Percentiles rank a stretch among this genome's conserved stretches.
phyloP scores from a whole-genome alignment of 2,113 vertebrate species.

The Aviceda subcristata region DNA sequence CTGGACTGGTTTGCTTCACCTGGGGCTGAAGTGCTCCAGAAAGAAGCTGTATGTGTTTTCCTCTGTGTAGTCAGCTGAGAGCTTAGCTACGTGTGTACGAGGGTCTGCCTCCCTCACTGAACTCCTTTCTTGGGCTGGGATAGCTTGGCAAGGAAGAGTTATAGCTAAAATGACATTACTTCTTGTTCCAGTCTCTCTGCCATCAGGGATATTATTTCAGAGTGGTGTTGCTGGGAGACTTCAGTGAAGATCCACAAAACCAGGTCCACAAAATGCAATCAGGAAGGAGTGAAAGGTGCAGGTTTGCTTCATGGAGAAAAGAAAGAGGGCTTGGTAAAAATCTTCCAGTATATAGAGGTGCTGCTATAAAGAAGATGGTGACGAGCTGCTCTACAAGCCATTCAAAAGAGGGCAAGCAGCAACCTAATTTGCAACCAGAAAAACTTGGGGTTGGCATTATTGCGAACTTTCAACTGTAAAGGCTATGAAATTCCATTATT shows the following conservation, averaged over 20 bases:
- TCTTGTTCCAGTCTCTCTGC: background rate
- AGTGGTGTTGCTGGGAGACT: background rate
- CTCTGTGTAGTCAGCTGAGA: background rate
- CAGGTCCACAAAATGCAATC: background rate
- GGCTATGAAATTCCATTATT: background rate
- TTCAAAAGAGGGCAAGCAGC: background rate
- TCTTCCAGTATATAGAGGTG: accelerated
- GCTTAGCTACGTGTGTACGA: background rate
- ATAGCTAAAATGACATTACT: accelerated
- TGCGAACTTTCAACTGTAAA: background rate
- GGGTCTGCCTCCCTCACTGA: background rate
- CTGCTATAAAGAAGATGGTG: background rate
- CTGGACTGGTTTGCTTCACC: background rate
- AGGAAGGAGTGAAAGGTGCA: background rate
- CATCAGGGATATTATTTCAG: background rate
- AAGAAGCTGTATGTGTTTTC: background rate
- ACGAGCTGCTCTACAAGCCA: background rate
- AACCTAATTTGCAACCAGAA: background rate
- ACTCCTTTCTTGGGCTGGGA: background rate
- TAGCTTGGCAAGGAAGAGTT: background rate
- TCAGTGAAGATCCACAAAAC: background rate
- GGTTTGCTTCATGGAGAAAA: background rate
- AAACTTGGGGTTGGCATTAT: background rate
- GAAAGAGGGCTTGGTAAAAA: background rate
- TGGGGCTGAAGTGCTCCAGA: background rate